Conservation (phyloP, 2,113 vertebrate genomes). For the rat (Rattus norvegicus) region DNA sequence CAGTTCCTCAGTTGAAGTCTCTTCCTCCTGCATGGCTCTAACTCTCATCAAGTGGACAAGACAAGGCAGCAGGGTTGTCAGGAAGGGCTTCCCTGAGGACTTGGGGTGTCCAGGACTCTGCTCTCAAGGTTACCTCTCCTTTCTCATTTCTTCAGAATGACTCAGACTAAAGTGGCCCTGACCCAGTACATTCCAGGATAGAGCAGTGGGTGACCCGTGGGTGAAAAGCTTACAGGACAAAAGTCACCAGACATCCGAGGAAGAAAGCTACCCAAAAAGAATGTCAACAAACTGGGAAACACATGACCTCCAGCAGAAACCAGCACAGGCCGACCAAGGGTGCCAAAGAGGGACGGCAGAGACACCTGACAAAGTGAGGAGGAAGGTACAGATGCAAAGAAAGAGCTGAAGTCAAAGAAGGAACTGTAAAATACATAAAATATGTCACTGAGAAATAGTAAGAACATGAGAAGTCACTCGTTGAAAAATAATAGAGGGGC, state of each 20-base stretch:
- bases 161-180: neutral
- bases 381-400: neutral
- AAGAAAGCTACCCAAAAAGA: neutral
- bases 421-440: neutral
- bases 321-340: neutral
- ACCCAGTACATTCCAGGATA: neutral
- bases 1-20: neutral
- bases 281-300: neutral
- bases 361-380: neutral
- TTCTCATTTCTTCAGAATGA: neutral
- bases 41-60: neutral
- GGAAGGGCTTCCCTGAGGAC: neutral
- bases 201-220: neutral
- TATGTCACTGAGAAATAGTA: neutral
- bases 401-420: neutral
- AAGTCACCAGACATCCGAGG: neutral
- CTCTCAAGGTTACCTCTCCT: neutral
- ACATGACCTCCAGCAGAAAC: neutral
- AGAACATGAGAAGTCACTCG: neutral
- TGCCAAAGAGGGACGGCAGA: neutral
- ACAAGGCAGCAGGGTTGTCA: too few relatives aligned
- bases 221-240: neutral
- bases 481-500: conserved; percentile 8
- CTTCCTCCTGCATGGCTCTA: neutral
- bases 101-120: neutral